phyloP scores from a whole-genome alignment of 2,113 vertebrate species.

The Rhinolophus sinicus region DNA sequence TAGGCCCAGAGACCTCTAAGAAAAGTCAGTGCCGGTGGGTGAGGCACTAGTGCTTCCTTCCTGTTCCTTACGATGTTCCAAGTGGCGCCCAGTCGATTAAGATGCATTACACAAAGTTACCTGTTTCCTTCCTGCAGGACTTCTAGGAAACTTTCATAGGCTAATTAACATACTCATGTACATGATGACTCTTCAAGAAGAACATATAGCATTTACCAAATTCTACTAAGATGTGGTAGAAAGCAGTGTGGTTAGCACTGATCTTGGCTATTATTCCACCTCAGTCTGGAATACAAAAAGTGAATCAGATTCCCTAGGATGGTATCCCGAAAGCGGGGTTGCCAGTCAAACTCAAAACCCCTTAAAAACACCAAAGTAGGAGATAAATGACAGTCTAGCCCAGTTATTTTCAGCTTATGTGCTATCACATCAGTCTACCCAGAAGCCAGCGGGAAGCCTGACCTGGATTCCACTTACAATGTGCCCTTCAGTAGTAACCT shows the following conservation, averaged over 20 bases:
- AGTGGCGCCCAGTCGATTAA: not conserved
- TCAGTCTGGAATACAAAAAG: not conserved
- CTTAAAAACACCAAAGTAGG: not conserved
- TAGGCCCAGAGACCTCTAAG: conserved; percentile 12
- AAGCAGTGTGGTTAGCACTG: not conserved
- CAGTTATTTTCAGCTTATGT: conserved; percentile 81
- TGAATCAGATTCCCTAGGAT: not conserved
- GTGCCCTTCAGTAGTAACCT: conserved; percentile 78
- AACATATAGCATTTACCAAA: not conserved
- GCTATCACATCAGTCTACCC: conserved; percentile 61
- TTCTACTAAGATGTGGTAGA: not conserved
- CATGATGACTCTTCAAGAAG: not conserved
- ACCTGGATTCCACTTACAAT: conserved; percentile 71
- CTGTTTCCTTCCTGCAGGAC: not conserved
- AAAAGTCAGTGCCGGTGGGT: not conserved
- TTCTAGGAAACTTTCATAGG: conserved; percentile 1
- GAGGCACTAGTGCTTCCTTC: not conserved
- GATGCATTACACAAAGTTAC: not conserved
- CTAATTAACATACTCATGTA: not conserved
- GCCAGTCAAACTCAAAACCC: conserved; percentile 34
- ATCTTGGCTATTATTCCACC: not conserved
- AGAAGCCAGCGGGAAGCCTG: conserved; percentile 75
- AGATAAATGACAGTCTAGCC: not conserved
- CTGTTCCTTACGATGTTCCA: conserved; percentile 22
- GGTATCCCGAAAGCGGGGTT: not conserved